Percentiles rank a stretch among this genome's conserved stretches.
Conservation (phyloP, 2,888 invertebrate genomes). For the Melipona beecheii region DNA sequence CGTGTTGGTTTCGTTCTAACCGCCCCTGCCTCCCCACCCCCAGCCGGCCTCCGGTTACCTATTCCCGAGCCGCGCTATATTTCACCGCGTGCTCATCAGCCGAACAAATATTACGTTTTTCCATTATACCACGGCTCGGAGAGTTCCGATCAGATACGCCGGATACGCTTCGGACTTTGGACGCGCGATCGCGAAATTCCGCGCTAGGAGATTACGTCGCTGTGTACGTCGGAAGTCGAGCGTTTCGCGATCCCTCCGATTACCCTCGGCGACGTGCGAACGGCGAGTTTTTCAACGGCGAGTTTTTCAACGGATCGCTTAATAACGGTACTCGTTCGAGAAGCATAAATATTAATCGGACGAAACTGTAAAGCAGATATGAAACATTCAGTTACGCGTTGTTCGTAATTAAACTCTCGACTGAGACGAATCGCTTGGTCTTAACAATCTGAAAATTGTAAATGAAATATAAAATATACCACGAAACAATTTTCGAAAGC, state of each 20-base stretch:
- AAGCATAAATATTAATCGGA: not conserved
- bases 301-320: not conserved
- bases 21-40: conserved; percentile 38
- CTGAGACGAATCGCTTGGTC: too few relatives aligned
- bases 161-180: conserved; percentile 22
- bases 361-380: accelerated
- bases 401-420: too few relatives aligned
- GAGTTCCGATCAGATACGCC: conserved; percentile 50
- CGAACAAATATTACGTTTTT: conserved; percentile 66
- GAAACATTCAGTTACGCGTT: not conserved
- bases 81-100: conserved; percentile 46
- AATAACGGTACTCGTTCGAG: not conserved
- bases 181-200: conserved; percentile 44
- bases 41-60: conserved; percentile 57
- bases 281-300: not conserved
- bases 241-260: conserved; percentile 17
- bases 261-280: not conserved
- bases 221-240: conserved; percentile 26
- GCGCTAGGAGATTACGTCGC: conserved; percentile 4
- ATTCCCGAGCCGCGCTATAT: conserved; percentile 53
- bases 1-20: conserved; percentile 74
- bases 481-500: not conserved
- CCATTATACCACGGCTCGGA: conserved; percentile 32
- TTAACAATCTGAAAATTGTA: too few relatives aligned
- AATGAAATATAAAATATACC: too few relatives aligned